These are phyloP conservation scores for Montipora cactus DNA, from an alignment of 64 coral and sea anemone genomes.

Conservation along the genomic window DNA sequence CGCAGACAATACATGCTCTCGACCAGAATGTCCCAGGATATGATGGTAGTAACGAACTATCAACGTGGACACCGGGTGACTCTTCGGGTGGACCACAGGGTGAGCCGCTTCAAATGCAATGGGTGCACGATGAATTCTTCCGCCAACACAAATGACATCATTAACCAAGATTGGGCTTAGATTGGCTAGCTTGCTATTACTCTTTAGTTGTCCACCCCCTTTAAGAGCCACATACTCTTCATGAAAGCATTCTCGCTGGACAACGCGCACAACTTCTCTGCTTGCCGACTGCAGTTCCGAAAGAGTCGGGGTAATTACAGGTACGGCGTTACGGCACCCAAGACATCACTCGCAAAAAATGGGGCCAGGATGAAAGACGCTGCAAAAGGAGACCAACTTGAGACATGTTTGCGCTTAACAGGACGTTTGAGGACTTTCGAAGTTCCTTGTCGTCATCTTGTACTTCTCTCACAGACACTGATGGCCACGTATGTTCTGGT, in stretches of 20 bases:
- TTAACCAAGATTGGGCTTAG: slow-evolving; percentile 29
- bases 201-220: slow-evolving; percentile 24
- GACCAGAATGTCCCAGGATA: slow-evolving; percentile 22
- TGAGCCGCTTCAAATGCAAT: slow-evolving; percentile 12
- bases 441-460: slow-evolving; percentile 33
- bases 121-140: slow-evolving; percentile 36
- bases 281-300: background rate
- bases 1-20: slow-evolving; percentile 33
- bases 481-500: slow-evolving; percentile 30
- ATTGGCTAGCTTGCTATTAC: slow-evolving; percentile 16
- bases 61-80: slow-evolving; percentile 9
- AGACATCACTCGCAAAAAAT: slow-evolving; percentile 18
- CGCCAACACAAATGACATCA: slow-evolving; percentile 37
- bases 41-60: slow-evolving; percentile 56
- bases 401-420: background rate
- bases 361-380: background rate
- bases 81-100: slow-evolving; percentile 41
- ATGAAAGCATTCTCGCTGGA: slow-evolving; percentile 10
- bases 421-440: background rate
- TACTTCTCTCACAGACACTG: background rate
- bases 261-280: background rate
- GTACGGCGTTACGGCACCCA: slow-evolving; percentile 11
- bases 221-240: slow-evolving; percentile 2
- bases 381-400: background rate
- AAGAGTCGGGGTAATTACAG: background rate